Conservation (phyloP, 2,888 invertebrate species). For the Thera britannica region DNA sequence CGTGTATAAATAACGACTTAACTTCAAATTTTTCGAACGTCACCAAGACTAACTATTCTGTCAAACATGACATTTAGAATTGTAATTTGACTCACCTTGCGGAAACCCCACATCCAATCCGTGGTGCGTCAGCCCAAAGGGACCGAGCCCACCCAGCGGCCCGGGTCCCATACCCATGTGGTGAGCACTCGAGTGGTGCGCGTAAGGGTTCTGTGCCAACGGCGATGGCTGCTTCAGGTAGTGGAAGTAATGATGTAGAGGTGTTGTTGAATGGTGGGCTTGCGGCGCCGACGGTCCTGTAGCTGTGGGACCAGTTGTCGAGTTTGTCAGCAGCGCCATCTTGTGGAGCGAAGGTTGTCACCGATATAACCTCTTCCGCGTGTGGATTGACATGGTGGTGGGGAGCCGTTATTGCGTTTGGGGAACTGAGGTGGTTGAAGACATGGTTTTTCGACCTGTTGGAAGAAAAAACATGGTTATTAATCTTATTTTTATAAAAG, state of each 20-base stretch:
- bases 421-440: slow-evolving; percentile 20
- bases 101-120: slow-evolving; percentile 81
- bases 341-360: slow-evolving; percentile 60
- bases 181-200: slow-evolving; percentile 76
- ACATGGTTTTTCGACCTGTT: slow-evolving; percentile 28
- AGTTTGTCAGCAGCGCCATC: slow-evolving; percentile 81
- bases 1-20: background rate
- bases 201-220: slow-evolving; percentile 78
- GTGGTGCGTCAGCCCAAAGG: slow-evolving; percentile 77
- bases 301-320: slow-evolving; percentile 69
- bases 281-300: slow-evolving; percentile 71
- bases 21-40: background rate
- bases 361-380: slow-evolving; percentile 68
- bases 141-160: slow-evolving; percentile 78
- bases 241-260: slow-evolving; percentile 83
- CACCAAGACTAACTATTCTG: background rate
- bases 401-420: slow-evolving; percentile 40
- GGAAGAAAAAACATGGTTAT: slow-evolving; percentile 8
- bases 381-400: slow-evolving; percentile 60
- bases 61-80: background rate
- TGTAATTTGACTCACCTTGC: slow-evolving; percentile 66
- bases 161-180: slow-evolving; percentile 85
- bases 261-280: slow-evolving; percentile 82
- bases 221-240: slow-evolving; percentile 85
- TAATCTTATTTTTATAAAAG: background rate